Percentiles rank a stretch among this genome's conserved stretches.
Evolutionary conservation across 2,888 invertebrate genomes (phyloP).

Genomic region (Cryptophagus acutangulus): DNA sequence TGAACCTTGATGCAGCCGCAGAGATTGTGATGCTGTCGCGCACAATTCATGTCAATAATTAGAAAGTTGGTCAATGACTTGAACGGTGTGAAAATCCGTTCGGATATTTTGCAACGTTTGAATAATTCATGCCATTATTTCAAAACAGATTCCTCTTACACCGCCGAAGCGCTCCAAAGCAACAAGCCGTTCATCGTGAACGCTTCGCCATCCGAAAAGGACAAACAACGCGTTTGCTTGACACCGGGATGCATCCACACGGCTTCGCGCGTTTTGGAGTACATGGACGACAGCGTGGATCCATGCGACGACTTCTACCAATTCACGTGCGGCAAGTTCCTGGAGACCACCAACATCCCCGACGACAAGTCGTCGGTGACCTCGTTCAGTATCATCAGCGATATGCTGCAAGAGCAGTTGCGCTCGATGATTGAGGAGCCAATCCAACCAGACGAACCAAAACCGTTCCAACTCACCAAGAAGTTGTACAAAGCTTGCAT

Average conservation of each 20-base stretch:
- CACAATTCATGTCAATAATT: no score
- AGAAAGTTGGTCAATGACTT: no score
- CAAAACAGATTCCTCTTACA: constrained; percentile 35
- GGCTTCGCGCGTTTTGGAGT: constrained; percentile 66
- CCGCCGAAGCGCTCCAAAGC: constrained; percentile 37
- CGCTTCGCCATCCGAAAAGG: constrained; percentile 27
- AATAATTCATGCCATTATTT: no score
- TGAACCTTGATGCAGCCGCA: no score
- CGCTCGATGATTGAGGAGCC: constrained; percentile 65
- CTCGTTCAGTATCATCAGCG: constrained; percentile 70
- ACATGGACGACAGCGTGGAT: constrained; percentile 66
- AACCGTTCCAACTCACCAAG: constrained; percentile 72
- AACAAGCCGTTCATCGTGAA: constrained; percentile 27
- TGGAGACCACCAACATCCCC: constrained; percentile 67
- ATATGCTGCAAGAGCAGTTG: constrained; percentile 69
- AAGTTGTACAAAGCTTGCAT: constrained; percentile 82
- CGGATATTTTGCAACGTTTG: background rate
- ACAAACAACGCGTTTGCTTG: constrained; percentile 57
- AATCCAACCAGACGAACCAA: constrained; percentile 56
- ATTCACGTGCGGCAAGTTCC: constrained; percentile 73
- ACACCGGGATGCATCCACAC: constrained; percentile 75
- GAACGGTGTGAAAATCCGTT: no score
- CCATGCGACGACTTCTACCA: constrained; percentile 81
- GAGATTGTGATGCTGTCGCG: no score
- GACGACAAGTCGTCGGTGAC: constrained; percentile 78